Evolutionary conservation across 1,140 invertebrate genomes (phyloP), one percentile per base, ranked within the genome.

Genomic region (Meloidogyne hapla): DNA sequence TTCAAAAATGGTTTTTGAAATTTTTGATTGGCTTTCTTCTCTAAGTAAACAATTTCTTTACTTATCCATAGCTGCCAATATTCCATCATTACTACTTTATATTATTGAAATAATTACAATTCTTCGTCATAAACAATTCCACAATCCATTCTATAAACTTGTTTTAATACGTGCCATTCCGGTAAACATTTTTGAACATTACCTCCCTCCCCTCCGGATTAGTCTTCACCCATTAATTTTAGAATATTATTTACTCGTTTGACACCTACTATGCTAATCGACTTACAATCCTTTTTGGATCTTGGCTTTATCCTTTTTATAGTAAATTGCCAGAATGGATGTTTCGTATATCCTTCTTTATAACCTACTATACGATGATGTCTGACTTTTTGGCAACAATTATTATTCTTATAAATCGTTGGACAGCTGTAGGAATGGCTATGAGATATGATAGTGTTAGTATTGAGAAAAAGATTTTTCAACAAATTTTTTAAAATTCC

Each of bases 81-180:
- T 68, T 10, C 66, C 66, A 18, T 68, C 66, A 6, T 18, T 21
- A 42, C 1, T 25, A 21, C 66, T 68, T 68, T 68, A 68, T n/a
- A 23, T 68, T 25, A 42, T 42, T 42, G 15, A 68, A 68, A 68
- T 68, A 40, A 42, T 68, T 42, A 68, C 66, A 33, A 68, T 68
- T 68, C 23, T 68, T 2, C 66, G 66, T 8, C 66, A 68, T 21
- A 68, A 68, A 25, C 66, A 68, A 26, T 68, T 68, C 9, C 66
- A 25, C 23, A 68, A 68, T 68, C 45, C 66, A 68, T 68, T 68
- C 9, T 68, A 68, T 23, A 18, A 33, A 68, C 66, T 68, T 23
- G 38, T 68, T 21, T n/a, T 68, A 33, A 68, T 68, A 18, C 66
- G 66, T 5, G 66, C 66, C 5, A 26, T 68, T 23, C 66, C 66